Evolutionary conservation across 2,797 vertebrate species (phyloP), one percentile per base, ranked within the genome.

Genomic region (Vultur gryphus): DNA sequence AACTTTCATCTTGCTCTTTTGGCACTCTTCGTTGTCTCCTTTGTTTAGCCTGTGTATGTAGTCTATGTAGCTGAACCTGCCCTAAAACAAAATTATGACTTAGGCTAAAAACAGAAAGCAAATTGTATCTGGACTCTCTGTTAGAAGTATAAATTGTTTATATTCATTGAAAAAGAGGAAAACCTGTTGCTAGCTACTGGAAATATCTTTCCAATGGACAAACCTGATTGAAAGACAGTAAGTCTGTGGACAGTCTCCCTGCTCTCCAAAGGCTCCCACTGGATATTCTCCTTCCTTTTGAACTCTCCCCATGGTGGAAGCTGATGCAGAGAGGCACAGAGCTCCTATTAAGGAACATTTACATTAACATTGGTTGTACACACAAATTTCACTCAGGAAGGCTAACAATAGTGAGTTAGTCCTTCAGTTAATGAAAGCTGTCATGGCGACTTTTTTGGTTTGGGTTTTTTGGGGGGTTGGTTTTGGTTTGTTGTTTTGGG

Each of bases 381-480:
- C 35, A 44, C 18, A 35, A 12, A 69, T 43, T 79, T 43, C 35
- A 15, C 25, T 49, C n/a, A 54, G n/a, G 18, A 33, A 29, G 33
- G 54, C 13, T 17, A 44, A 84, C 8, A 44, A 37, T 3, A 75
- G 23, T 7, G 9, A 72, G 39, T 39, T 48, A 70, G 33, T 44
- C 28, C 52, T 31, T 54, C 51, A 54, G 31, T 28, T 31, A 35
- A 46, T 5, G 10, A 29, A 29, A 75, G 24, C 11, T 43, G 12
- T 39, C 49, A 54, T 4, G 18, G 48, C 0, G 6, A 31, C 39
- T 48, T 24, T 23, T 83, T 84, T 11, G 16, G 19, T 24, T 31
- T 37, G 9, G 6, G 6, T 10, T 19, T 41, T 41, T 25, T 6
- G 1, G 16, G 23, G 5, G 10, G 3, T 37, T 59, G 13, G 3